Evolutionary conservation across 2,113 vertebrate genomes (phyloP).

Genomic region (Nyctibius bracteatus): DNA sequence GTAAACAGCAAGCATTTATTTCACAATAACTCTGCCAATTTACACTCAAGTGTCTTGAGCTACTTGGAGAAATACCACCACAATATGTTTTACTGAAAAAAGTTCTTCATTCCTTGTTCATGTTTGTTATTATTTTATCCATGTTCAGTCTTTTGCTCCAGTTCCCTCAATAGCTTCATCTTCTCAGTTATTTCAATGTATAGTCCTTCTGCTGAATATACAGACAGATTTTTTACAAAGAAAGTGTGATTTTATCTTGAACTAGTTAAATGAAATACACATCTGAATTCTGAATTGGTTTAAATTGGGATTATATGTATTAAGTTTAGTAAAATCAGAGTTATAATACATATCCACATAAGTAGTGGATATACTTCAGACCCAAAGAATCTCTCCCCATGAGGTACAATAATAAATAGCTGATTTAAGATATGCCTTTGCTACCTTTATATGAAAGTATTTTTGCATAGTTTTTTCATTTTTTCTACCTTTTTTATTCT

Average conservation of each 20-base stretch:
- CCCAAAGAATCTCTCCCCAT: background rate
- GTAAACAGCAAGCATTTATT: background rate
- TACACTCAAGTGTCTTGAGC: fast-evolving
- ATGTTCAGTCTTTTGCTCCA: background rate
- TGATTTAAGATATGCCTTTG: background rate
- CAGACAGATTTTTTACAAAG: background rate
- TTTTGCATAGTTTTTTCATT: background rate
- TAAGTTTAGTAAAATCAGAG: background rate
- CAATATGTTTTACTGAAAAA: background rate
- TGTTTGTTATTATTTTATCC: background rate
- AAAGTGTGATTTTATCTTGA: background rate
- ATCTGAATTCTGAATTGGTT: background rate
- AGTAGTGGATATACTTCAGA: background rate
- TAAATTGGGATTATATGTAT: background rate
- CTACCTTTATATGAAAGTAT: background rate
- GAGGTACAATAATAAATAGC: background rate
- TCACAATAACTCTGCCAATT: background rate
- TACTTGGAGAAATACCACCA: background rate
- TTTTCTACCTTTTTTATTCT: background rate
- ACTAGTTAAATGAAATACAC: background rate
- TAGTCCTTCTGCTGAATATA: background rate
- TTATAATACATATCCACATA: background rate
- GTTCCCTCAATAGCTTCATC: background rate
- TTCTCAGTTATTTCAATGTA: background rate
- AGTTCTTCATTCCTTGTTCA: background rate